Conservation (phyloP, 1,140 invertebrate genomes). For the Papilio polytes region DNA sequence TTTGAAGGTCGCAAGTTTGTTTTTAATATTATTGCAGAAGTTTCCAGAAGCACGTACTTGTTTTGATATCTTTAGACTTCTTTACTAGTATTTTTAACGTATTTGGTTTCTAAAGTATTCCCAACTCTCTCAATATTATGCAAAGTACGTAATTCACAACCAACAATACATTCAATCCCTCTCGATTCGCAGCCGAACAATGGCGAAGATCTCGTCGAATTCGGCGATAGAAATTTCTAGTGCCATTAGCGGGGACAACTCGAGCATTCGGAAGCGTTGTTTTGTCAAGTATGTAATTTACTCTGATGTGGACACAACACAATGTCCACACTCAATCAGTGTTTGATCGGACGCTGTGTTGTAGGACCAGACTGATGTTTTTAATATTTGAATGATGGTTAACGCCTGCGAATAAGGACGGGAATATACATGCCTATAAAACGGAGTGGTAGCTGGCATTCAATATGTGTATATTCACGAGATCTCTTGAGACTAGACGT, state of each 20-base stretch:
- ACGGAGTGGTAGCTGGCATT: no score
- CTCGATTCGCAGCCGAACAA: constrained; percentile 1
- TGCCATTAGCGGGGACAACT: neutral
- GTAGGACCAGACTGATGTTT: neutral
- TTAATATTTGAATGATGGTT: neutral
- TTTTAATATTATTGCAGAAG: no score
- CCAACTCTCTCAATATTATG: neutral
- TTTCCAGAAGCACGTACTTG: no score
- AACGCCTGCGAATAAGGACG: neutral
- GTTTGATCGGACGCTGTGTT: neutral
- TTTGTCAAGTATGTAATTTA: constrained; percentile 34
- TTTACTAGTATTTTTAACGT: neutral
- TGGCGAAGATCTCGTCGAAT: neutral
- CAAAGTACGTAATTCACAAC: neutral
- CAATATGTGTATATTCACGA: no score
- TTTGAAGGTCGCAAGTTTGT: no score
- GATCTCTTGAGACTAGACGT: no score
- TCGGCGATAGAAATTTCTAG: neutral
- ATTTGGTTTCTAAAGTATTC: neutral
- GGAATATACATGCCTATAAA: no score
- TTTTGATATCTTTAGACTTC: no score
- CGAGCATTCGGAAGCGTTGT: constrained; percentile 18
- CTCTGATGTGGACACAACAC: constrained; percentile 13
- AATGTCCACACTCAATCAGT: constrained; percentile 20
- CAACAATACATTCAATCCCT: constrained; percentile 1